These are phyloP conservation scores for Dicranocentrus wangi DNA, from an alignment of 2,888 invertebrate genomes.

Conservation along the genomic window DNA sequence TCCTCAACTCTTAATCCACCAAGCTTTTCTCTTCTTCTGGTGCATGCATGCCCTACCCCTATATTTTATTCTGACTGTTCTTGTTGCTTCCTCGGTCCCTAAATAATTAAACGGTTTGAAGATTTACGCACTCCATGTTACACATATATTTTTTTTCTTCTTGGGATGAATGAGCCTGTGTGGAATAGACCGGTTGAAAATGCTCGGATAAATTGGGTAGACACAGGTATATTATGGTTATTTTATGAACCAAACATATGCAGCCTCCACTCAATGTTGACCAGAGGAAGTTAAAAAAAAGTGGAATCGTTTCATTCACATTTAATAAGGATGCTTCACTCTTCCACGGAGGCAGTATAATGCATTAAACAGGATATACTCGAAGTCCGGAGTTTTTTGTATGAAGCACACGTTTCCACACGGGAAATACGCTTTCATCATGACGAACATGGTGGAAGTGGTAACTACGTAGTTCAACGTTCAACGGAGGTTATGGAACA, in stretches of 20 bases:
- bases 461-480: too few species aligned
- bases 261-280: background rate
- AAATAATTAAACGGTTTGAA: conserved; percentile 15
- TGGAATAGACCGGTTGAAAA: background rate
- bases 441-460: too few species aligned
- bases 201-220: background rate
- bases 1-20: background rate
- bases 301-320: conserved; percentile 5
- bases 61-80: background rate
- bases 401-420: too few species aligned
- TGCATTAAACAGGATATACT: background rate
- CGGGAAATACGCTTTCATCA: too few species aligned
- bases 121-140: conserved; percentile 25
- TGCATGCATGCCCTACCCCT: background rate
- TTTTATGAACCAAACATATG: conserved; percentile 4
- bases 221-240: conserved; percentile 5
- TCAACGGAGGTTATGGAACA: background rate
- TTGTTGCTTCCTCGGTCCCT: background rate
- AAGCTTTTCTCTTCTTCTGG: background rate
- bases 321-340: conserved; percentile 1
- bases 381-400: background rate
- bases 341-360: background rate
- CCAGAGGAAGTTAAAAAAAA: background rate
- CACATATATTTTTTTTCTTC: background rate
- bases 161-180: background rate